Percentiles rank a stretch among this genome's conserved stretches.
Evolutionary conservation across 1,140 invertebrate species (phyloP).

Genomic region (Drosophila carrolli): DNA sequence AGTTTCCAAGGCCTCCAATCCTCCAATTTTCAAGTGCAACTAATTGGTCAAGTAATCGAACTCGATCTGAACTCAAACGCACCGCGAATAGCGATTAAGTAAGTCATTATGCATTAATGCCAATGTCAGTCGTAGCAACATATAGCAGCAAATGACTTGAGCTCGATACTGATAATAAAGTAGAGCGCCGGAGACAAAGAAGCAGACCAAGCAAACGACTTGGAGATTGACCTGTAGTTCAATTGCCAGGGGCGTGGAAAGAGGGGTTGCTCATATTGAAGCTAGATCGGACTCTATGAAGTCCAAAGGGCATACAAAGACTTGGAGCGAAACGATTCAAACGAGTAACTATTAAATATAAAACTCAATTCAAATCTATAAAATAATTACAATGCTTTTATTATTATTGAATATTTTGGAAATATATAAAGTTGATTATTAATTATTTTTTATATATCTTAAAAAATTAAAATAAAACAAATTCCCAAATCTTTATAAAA

Average conservation of each 20-base stretch:
- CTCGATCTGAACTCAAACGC: conserved; percentile 13
- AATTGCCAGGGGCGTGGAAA: conserved; percentile 10
- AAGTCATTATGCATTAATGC: conserved; percentile 79
- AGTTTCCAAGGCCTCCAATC: conserved; percentile 21
- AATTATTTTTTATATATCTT: no score
- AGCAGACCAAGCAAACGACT: conserved; percentile 20
- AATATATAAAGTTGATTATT: no score
- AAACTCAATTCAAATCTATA: no score
- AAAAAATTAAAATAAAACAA: no score
- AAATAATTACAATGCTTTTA: no score
- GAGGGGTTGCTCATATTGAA: neutral
- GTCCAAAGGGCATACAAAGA: neutral
- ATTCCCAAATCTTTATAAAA: no score
- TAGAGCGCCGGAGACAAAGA: conserved; percentile 29
- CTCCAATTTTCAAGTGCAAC: conserved; percentile 30
- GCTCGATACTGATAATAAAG: conserved; percentile 14
- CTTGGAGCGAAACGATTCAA: neutral
- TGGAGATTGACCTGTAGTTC: conserved; percentile 32
- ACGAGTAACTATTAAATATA: neutral
- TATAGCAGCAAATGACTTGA: conserved; percentile 19
- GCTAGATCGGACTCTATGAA: neutral
- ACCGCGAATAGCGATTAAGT: conserved; percentile 63
- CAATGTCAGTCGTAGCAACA: conserved; percentile 67
- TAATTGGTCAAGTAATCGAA: conserved; percentile 45
- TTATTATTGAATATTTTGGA: no score